phyloP scores from a whole-genome alignment of 2,888 invertebrate genomes.

The Caenorhabditis sinica region DNA sequence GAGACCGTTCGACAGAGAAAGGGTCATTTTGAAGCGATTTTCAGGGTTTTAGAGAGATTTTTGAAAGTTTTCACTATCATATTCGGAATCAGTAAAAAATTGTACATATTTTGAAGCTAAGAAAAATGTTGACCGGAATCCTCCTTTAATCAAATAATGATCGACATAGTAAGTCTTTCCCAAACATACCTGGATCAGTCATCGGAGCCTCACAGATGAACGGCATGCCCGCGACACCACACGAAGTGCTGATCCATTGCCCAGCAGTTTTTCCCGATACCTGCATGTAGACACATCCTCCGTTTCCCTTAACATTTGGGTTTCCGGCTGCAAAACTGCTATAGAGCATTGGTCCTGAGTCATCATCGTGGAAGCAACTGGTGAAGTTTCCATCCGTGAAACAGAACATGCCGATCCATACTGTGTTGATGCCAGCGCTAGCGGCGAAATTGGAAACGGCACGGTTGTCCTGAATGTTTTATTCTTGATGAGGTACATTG shows the following conservation, averaged over 20 bases:
- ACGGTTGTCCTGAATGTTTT: constrained; percentile 33
- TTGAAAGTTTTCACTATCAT: too few species aligned
- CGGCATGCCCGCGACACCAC: constrained; percentile 21
- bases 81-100: too few species aligned
- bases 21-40: too few species aligned
- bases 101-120: too few species aligned
- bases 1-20: too few species aligned
- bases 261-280: too few species aligned
- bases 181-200: background rate
- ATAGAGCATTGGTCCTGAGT: constrained; percentile 12
- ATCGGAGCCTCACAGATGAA: constrained; percentile 34
- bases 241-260: constrained; percentile 11
- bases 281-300: constrained; percentile 34
- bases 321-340: constrained; percentile 4
- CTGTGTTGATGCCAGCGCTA: background rate
- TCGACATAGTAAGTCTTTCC: too few species aligned
- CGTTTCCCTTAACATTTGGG: background rate
- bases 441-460: background rate
- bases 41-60: too few species aligned
- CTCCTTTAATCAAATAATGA: too few species aligned
- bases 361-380: constrained; percentile 19
- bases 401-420: constrained; percentile 26
- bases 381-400: background rate
- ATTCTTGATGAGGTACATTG: too few species aligned
- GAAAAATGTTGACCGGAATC: too few species aligned